Evolutionary conservation across 1,140 invertebrate species (phyloP).

Genomic region (Neodiprion pinetum): DNA sequence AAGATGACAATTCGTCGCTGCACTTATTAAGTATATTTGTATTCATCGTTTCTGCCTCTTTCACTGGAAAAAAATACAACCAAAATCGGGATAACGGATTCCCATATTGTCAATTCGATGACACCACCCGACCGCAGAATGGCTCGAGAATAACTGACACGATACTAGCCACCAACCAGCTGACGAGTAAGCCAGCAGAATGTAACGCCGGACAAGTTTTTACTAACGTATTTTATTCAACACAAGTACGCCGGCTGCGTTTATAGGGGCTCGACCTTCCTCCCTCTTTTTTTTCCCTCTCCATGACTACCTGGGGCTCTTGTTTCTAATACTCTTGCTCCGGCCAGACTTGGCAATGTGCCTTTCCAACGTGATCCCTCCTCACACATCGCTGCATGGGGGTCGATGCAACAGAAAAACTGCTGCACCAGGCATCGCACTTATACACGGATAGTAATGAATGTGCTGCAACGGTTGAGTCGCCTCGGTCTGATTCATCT

Average conservation of each 20-base stretch:
- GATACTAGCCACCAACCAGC: neutral
- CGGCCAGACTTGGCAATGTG: neutral
- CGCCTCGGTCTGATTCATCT: neutral
- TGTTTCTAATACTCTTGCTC: neutral
- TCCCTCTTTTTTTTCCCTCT: neutral
- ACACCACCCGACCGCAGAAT: too few species aligned
- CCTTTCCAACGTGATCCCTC: neutral
- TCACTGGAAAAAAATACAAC: too few species aligned
- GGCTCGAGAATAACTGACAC: neutral
- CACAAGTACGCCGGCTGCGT: neutral
- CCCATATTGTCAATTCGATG: too few species aligned
- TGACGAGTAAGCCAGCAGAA: neutral
- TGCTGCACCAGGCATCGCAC: neutral
- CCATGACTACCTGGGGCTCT: neutral
- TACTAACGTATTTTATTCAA: neutral
- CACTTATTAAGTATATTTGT: too few species aligned
- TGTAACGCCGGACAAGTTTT: too few species aligned
- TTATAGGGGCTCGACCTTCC: neutral
- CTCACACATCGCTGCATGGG: neutral
- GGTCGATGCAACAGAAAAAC: neutral
- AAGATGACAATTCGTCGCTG: too few species aligned
- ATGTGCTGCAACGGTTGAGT: neutral
- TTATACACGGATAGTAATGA: neutral
- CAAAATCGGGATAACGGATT: too few species aligned
- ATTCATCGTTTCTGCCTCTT: too few species aligned